Evolutionary conservation across 2,797 vertebrate species (phyloP), one percentile per base, ranked within the genome.

Genomic region (Microctenopoma lineatum): DNA sequence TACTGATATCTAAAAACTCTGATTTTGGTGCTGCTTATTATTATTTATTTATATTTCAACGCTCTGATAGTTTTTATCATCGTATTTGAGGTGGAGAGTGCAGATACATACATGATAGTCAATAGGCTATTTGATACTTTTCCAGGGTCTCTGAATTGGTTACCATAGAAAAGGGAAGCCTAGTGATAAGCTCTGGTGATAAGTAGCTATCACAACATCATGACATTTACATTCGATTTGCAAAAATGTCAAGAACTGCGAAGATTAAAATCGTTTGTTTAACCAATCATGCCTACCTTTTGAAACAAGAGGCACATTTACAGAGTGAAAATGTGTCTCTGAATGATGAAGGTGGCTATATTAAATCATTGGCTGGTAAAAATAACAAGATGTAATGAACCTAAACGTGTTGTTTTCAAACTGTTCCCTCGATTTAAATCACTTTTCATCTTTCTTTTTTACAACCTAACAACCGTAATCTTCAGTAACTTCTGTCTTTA

Each of bases 141-240:
- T 34, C 32, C 32, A 34, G 1, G 32, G 26, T 55, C 15, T 25
- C 15, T 46, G 51, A 61, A 58, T 1, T 39, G 65, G 75, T 82
- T 77, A 55, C 72, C 59, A 80, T 84, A 66, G 74, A 68, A 76
- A 80, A 38, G 1, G 6, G 48, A 56, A 77, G 38, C 41, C 12
- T 59, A 34, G 52, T n/a, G n/a, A n/a, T n/a, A n/a, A n/a, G n/a
- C n/a, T n/a, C n/a, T 21, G 21, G 38, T 38, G 4, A 13, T 41
- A 38, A 54, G 32, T 62, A 63, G 36, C 66, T 62, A 59, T 39
- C 63, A 73, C 65, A 75, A 55, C 53, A 66, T 58, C 34, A 25
- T 73, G 61, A 69, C 66, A 73, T 73, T 72, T 67, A 27, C 44
- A 34, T 34, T 45, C 73, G 27, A 25, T 66, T 58, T 7, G 29